Conservation (phyloP, 2,113 vertebrate genomes). For the Hypomesus transpacificus region DNA sequence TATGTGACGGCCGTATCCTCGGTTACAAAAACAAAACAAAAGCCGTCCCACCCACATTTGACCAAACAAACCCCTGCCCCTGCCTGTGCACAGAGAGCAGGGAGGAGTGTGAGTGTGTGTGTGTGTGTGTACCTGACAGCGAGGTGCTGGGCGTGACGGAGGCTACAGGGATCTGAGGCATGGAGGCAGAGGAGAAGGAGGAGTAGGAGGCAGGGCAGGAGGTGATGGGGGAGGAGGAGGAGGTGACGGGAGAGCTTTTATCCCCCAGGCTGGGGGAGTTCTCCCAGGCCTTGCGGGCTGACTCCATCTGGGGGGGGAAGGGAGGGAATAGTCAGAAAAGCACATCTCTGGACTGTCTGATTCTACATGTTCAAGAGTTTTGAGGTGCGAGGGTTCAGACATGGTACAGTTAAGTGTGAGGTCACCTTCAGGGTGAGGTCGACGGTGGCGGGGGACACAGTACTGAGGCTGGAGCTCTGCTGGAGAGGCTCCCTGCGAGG, state of each 20-base stretch:
- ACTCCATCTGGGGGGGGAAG: conserved; percentile 85
- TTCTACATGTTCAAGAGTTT: too few relatives aligned
- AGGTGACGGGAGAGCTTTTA: conserved; percentile 88
- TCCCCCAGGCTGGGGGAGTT: conserved; percentile 93
- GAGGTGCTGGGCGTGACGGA: conserved; percentile 96
- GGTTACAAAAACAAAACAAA: too few relatives aligned
- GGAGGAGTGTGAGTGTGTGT: background rate
- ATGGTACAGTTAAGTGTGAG: conserved; percentile 11
- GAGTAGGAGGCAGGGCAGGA: conserved; percentile 82
- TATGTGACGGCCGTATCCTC: too few relatives aligned
- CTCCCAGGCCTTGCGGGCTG: conserved; percentile 97
- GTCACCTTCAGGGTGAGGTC: conserved; percentile 97
- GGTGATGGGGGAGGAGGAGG: conserved; percentile 84
- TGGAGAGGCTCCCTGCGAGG: conserved; percentile 91
- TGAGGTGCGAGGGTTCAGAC: conserved; percentile 11
- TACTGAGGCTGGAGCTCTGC: conserved; percentile 91
- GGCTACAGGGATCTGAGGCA: conserved; percentile 95
- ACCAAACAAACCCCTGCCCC: background rate
- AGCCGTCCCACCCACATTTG: background rate
- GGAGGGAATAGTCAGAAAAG: too few relatives aligned
- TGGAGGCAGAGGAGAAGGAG: conserved; percentile 91
- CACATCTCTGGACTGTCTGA: too few relatives aligned
- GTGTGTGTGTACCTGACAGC: conserved; percentile 75
- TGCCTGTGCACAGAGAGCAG: background rate
- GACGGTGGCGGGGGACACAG: conserved; percentile 94